Conservation (phyloP, 2,113 vertebrate species). For the Perccottus glenii region DNA sequence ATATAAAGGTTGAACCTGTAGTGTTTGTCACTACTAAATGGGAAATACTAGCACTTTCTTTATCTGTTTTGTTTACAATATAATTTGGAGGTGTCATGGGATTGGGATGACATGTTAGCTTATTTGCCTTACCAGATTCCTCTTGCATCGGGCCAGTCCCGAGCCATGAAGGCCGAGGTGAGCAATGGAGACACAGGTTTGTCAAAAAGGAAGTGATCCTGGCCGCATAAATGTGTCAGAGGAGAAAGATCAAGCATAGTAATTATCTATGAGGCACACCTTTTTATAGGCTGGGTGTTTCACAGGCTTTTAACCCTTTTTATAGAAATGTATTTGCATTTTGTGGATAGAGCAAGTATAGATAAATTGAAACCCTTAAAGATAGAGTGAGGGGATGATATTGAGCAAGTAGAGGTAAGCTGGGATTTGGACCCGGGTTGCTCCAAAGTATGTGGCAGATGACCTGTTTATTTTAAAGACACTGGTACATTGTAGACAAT, state of each 20-base stretch:
- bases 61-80: background rate
- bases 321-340: background rate
- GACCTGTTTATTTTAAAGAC: no score
- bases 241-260: slow-evolving; percentile 2
- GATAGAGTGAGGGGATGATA: background rate
- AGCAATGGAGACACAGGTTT: slow-evolving; percentile 75
- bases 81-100: no score
- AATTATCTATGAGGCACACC: background rate
- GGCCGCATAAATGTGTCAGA: slow-evolving; percentile 47
- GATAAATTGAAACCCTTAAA: no score
- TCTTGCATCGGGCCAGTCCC: slow-evolving; percentile 74
- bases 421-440: no score
- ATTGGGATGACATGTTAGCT: background rate
- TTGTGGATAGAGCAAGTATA: no score
- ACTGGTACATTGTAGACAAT: no score
- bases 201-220: slow-evolving; percentile 78
- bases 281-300: background rate
- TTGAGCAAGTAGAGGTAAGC: background rate
- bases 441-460: no score
- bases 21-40: background rate
- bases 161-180: slow-evolving; percentile 71
- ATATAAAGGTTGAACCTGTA: background rate
- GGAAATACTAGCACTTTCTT: background rate
- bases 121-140: slow-evolving; percentile 63
- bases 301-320: background rate